phyloP scores from a whole-genome alignment of 23 tunicate genomes.

The Trididemnum miniatum region DNA sequence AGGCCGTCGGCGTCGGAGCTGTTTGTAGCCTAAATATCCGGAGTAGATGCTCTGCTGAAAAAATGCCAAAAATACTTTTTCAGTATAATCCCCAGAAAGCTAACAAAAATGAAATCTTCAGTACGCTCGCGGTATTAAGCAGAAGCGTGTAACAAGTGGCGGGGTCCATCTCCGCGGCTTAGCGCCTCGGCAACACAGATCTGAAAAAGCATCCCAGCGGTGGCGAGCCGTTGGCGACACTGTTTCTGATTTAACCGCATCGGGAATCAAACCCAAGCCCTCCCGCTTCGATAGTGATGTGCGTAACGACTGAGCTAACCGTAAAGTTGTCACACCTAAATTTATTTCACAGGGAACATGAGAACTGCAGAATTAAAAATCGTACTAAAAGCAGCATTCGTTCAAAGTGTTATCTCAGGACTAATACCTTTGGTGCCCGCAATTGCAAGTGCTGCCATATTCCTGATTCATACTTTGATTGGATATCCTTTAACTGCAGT shows the following conservation, averaged over 20 bases:
- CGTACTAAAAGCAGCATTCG: slow-evolving; percentile 46
- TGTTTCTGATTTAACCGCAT: neutral
- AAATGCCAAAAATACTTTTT: too few relatives aligned
- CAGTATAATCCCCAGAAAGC: too few relatives aligned
- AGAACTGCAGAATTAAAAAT: slow-evolving; percentile 46
- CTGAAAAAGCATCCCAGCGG: neutral
- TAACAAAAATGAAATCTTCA: too few relatives aligned
- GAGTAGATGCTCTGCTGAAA: too few relatives aligned
- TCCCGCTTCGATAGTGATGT: too few relatives aligned
- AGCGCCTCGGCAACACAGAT: neutral
- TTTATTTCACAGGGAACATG: slow-evolving; percentile 46
- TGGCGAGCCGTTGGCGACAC: neutral
- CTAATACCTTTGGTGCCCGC: slow-evolving; percentile 75
- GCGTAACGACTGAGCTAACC: too few relatives aligned
- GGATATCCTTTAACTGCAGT: slow-evolving; percentile 68
- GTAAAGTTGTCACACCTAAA: too few relatives aligned
- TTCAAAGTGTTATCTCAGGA: slow-evolving; percentile 57
- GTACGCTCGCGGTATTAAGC: too few relatives aligned
- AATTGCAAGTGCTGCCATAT: slow-evolving; percentile 47
- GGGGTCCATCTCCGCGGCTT: neutral
- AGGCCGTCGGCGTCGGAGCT: too few relatives aligned
- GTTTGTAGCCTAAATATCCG: too few relatives aligned
- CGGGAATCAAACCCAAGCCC: neutral
- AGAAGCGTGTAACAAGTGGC: neutral
- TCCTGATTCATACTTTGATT: slow-evolving; percentile 63